phyloP scores from a whole-genome alignment of 2,113 vertebrate species.

The Megaceryle maxima region DNA sequence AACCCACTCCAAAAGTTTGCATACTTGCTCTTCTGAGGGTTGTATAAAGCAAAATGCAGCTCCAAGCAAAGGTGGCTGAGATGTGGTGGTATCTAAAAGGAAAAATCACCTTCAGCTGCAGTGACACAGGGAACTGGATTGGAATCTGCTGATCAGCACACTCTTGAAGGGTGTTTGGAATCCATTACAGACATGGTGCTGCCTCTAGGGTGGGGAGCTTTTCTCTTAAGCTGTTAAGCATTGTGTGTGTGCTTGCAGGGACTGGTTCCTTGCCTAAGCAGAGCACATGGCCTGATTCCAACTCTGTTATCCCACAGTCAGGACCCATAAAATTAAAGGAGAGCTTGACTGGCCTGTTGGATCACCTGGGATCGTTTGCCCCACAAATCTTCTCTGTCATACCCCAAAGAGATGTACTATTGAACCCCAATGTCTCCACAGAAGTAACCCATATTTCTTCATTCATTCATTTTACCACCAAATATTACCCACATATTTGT shows the following conservation, averaged over 20 bases:
- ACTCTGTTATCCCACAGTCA: background rate
- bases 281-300: background rate
- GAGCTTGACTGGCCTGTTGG: background rate
- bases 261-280: background rate
- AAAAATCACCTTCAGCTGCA: background rate
- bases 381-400: background rate
- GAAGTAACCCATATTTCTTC: background rate
- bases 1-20: background rate
- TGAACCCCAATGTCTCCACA: background rate
- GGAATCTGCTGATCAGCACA: accelerated
- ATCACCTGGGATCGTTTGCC: background rate
- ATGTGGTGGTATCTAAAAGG: background rate
- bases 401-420: background rate
- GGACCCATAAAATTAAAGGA: background rate
- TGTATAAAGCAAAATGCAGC: background rate
- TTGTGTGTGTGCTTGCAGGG: background rate
- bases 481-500: background rate
- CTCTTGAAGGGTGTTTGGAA: background rate
- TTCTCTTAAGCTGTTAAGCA: background rate
- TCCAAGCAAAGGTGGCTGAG: background rate
- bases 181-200: accelerated
- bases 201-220: background rate
- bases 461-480: background rate
- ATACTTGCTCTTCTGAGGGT: background rate
- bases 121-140: background rate